Conservation (phyloP, 2,888 invertebrate genomes). For the Hartigia nigra region DNA sequence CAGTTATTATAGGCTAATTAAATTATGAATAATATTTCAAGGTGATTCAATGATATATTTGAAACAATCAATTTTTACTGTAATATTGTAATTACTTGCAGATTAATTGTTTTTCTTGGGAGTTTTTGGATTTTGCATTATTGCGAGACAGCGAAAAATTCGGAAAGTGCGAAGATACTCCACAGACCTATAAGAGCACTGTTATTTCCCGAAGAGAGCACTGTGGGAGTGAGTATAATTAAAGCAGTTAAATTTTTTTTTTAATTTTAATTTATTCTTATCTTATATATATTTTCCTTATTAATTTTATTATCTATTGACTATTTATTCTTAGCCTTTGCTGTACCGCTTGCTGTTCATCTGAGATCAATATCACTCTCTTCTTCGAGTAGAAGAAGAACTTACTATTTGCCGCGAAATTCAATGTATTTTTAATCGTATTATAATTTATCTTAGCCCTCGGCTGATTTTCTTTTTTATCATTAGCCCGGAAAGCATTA, state of each 20-base stretch:
- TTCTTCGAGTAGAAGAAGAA: no score
- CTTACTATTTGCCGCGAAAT: no score
- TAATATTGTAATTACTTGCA: slow-evolving; percentile 11
- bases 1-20: neutral
- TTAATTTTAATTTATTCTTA: neutral
- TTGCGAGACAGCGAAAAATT: slow-evolving; percentile 31
- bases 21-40: neutral
- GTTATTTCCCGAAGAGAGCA: slow-evolving; percentile 58
- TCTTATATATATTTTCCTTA: no score
- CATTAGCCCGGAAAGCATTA: slow-evolving; percentile 13
- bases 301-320: no score
- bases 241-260: neutral
- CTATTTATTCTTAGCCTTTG: no score
- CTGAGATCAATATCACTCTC: no score
- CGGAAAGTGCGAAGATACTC: slow-evolving; percentile 56
- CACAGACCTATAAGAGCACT: slow-evolving; percentile 60
- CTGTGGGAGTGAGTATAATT: slow-evolving; percentile 60
- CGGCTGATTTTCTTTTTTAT: no score
- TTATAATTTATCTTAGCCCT: no score
- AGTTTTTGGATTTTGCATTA: neutral
- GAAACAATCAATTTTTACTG: no score
- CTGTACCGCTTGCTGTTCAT: no score
- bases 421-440: no score
- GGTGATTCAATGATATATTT: neutral
- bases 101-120: neutral